phyloP scores from a whole-genome alignment of 2,113 vertebrate genomes.

The Corydoras sp. region DNA sequence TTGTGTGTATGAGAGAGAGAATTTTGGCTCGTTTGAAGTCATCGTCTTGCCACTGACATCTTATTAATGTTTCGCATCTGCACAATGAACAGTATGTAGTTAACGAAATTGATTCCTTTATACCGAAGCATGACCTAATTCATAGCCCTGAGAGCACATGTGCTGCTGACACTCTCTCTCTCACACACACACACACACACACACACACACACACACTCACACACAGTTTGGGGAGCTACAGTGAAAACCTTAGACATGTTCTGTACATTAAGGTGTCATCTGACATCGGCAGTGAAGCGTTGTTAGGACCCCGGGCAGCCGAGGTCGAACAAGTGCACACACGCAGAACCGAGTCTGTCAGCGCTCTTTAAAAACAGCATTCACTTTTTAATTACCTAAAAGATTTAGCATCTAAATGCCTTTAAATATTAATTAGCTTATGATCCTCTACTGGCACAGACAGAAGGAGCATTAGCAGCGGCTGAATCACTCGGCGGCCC shows the following conservation, averaged over 20 bases:
- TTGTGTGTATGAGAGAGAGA: neutral
- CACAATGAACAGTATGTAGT: neutral
- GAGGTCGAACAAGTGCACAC: neutral
- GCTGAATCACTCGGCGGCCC: too few species aligned
- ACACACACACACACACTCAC: neutral
- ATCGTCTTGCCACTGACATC: neutral
- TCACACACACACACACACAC: neutral
- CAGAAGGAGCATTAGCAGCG: neutral
- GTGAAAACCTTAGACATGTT: conserved; percentile 55
- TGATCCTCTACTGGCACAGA: neutral
- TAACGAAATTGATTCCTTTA: conserved; percentile 20
- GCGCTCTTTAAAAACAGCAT: neutral
- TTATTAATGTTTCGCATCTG: conserved; percentile 11
- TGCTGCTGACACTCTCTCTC: neutral
- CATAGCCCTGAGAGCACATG: neutral
- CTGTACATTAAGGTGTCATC: conserved; percentile 65
- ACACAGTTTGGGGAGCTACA: neutral
- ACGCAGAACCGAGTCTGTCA: neutral
- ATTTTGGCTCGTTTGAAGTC: neutral
- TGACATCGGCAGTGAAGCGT: conserved; percentile 59
- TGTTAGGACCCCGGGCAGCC: conserved; percentile 28
- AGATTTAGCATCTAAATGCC: conserved; percentile 7
- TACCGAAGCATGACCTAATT: neutral
- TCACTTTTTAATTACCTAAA: conserved; percentile 16
- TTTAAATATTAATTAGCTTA: conserved; percentile 22